These are phyloP conservation scores for Gavia stellata DNA, from an alignment of 2,113 vertebrate species.

Conservation along the genomic window DNA sequence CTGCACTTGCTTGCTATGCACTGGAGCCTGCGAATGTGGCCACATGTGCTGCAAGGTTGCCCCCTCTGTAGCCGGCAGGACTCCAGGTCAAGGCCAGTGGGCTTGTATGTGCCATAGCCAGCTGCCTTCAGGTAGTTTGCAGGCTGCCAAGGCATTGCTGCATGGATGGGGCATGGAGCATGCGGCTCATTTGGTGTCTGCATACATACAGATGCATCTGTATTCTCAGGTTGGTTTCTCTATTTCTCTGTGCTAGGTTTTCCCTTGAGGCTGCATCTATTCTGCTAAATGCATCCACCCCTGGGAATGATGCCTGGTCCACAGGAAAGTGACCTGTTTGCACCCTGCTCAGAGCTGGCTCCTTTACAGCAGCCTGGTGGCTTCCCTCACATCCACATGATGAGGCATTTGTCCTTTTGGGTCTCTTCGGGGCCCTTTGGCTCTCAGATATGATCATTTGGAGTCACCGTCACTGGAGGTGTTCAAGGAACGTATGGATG, in stretches of 20 bases:
- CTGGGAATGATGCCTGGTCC: not conserved
- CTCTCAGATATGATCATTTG: not conserved
- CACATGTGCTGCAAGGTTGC: not conserved
- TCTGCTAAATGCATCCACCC: not conserved
- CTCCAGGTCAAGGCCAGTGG: not conserved
- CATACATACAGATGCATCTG: not conserved
- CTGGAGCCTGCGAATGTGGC: accelerated
- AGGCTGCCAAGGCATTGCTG: not conserved
- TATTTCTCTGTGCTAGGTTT: not conserved
- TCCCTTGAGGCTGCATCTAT: not conserved
- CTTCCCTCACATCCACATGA: not conserved
- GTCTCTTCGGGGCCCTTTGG: not conserved
- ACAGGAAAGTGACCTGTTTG: not conserved
- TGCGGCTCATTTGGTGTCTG: not conserved
- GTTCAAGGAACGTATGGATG: no score
- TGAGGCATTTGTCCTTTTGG: not conserved
- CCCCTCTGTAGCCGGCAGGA: not conserved
- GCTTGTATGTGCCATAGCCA: not conserved
- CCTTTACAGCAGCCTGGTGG: not conserved
- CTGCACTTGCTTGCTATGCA: not conserved
- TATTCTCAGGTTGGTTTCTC: not conserved
- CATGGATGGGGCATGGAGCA: not conserved
- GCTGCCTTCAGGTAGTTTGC: not conserved
- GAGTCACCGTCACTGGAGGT: no score
- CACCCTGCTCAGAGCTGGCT: not conserved